Conservation (phyloP, 2,113 vertebrate genomes). For the Sylvietta virens region DNA sequence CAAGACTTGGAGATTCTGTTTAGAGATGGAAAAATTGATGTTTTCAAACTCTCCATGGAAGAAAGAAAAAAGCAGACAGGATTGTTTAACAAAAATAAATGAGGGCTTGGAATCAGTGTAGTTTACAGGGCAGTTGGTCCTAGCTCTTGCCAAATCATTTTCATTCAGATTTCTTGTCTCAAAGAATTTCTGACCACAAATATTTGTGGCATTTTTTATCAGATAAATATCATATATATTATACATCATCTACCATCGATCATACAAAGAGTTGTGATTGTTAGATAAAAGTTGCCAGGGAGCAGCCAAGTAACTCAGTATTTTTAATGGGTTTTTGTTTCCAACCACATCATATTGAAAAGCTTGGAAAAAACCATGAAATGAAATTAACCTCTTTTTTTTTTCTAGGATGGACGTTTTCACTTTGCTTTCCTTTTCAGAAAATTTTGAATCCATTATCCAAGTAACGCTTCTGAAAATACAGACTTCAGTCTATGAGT, state of each 20-base stretch:
- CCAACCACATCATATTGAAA: not conserved
- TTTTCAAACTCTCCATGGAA: not conserved
- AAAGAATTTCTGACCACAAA: not conserved
- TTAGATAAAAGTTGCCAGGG: not conserved
- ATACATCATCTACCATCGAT: too few relatives aligned
- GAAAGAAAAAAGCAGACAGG: not conserved
- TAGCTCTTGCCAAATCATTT: not conserved
- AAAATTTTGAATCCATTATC: not conserved
- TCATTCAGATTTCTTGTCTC: not conserved
- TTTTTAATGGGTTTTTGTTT: not conserved
- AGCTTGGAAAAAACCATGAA: not conserved
- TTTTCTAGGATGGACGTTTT: not conserved
- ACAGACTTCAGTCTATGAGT: fast-evolving
- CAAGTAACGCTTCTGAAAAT: not conserved
- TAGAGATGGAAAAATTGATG: not conserved
- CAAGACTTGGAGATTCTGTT: not conserved
- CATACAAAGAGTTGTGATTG: not conserved
- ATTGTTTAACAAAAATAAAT: not conserved
- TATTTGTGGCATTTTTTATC: not conserved
- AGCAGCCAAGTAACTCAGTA: not conserved
- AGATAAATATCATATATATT: not conserved
- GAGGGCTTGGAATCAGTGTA: not conserved
- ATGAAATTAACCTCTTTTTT: not conserved
- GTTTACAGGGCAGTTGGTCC: not conserved
- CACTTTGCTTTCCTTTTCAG: not conserved